Evolutionary conservation across 2,113 vertebrate genomes (phyloP).

Genomic region (Uropsilus gracilis): DNA sequence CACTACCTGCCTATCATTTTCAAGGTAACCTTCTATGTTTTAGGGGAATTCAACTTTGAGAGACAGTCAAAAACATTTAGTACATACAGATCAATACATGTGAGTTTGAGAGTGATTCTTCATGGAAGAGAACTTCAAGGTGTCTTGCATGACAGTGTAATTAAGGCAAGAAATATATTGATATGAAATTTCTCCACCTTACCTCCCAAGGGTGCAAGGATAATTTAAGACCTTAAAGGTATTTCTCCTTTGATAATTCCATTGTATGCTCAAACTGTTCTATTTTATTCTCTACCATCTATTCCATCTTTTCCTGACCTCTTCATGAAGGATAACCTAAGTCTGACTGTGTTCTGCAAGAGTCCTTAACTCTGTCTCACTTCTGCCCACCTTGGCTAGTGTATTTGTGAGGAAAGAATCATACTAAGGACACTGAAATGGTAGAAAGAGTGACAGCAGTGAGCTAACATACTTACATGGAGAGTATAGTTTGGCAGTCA

Average conservation of each 20-base stretch:
- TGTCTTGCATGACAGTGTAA: background rate
- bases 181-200: background rate
- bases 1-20: background rate
- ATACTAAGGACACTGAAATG: background rate
- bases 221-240: background rate
- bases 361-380: background rate
- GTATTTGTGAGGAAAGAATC: background rate
- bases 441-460: background rate
- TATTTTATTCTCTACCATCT: background rate
- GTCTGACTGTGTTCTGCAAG: background rate
- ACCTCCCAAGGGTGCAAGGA: background rate
- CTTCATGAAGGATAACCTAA: background rate
- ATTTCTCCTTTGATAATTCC: background rate
- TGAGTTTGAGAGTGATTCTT: background rate
- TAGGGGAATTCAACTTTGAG: background rate
- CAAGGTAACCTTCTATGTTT: background rate
- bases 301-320: background rate
- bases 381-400: background rate
- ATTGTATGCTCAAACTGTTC: background rate
- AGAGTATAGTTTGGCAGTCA: conserved; percentile 36
- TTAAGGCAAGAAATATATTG: background rate
- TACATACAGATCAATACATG: background rate
- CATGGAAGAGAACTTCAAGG: background rate
- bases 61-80: background rate
- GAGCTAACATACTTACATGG: background rate